Evolutionary conservation across 2,797 vertebrate species (phyloP).

Genomic region (Crocodylus rhombifer): DNA sequence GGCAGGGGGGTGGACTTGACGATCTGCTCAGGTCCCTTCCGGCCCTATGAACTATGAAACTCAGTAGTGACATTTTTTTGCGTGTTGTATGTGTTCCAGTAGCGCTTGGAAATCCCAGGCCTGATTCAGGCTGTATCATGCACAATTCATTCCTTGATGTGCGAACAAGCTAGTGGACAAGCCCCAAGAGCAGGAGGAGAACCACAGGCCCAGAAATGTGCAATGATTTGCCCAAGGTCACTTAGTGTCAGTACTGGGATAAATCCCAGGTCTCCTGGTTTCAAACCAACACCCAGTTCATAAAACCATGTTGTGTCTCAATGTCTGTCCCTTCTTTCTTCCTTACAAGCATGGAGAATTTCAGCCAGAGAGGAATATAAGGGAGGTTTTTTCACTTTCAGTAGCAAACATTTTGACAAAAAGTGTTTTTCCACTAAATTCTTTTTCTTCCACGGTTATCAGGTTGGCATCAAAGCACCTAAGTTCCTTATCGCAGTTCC

Average conservation of each 20-base stretch:
- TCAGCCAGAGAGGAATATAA: constrained; percentile 50
- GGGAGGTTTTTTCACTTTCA: constrained; percentile 66
- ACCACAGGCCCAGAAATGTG: accelerated
- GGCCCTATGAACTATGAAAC: too few species aligned
- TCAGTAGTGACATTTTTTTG: too few species aligned
- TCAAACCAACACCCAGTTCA: not conserved
- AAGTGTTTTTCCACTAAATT: constrained; percentile 56
- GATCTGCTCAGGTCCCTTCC: too few species aligned
- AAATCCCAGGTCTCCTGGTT: too few species aligned
- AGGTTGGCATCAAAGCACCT: constrained; percentile 53
- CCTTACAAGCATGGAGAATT: constrained; percentile 33
- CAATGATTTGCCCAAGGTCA: not conserved
- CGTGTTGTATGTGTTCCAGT: too few species aligned
- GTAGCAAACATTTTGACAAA: constrained; percentile 66
- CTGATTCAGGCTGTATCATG: too few species aligned
- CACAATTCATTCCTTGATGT: too few species aligned
- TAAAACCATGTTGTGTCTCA: not conserved
- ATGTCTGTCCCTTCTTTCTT: not conserved
- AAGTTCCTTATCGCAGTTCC: constrained; percentile 63
- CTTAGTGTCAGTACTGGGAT: not conserved
- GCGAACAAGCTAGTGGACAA: not conserved
- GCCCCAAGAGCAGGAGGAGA: not conserved
- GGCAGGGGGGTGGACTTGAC: too few species aligned
- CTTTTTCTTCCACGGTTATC: constrained; percentile 57
- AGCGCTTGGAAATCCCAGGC: too few species aligned